Evolutionary conservation across 2,113 vertebrate genomes (phyloP).

Genomic region (Leucopsar rothschildi): DNA sequence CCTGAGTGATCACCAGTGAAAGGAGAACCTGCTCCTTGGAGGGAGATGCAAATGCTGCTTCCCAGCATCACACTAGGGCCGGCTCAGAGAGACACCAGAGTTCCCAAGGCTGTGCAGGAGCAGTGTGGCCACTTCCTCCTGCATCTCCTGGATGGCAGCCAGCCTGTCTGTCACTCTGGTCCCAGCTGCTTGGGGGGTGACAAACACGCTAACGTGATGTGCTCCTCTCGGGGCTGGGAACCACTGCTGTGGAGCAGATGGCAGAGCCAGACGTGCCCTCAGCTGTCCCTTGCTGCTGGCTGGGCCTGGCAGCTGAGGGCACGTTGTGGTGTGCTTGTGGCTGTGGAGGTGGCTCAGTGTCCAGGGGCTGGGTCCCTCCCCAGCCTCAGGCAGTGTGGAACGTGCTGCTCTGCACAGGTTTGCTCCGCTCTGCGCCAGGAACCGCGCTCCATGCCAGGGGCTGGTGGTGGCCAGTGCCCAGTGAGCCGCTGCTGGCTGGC

Average conservation of each 20-base stretch:
- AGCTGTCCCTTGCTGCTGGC: neutral
- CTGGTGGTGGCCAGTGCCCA: neutral
- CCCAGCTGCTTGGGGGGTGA: rapidly evolving
- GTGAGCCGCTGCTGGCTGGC: neutral
- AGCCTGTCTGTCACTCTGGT: rapidly evolving
- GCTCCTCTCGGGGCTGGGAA: neutral
- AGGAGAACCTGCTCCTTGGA: neutral
- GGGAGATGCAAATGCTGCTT: neutral
- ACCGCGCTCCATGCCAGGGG: rapidly evolving
- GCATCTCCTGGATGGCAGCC: neutral
- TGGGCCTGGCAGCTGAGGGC: rapidly evolving
- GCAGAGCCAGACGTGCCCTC: neutral
- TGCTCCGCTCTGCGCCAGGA: rapidly evolving
- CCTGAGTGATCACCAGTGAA: neutral
- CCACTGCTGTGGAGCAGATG: rapidly evolving
- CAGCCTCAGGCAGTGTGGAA: neutral
- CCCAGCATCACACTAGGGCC: rapidly evolving
- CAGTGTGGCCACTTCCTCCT: neutral
- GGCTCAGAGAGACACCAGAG: rapidly evolving
- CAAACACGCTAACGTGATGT: rapidly evolving
- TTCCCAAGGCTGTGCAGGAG: neutral
- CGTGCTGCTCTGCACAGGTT: neutral
- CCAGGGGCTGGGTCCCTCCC: neutral
- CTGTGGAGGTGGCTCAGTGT: neutral
- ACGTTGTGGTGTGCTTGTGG: neutral